A percentile compares a stretch with the other conserved stretches of the same genome.
These are phyloP conservation scores for Battus philenor DNA, from an alignment of 1,140 invertebrate genomes.

Conservation along the genomic window DNA sequence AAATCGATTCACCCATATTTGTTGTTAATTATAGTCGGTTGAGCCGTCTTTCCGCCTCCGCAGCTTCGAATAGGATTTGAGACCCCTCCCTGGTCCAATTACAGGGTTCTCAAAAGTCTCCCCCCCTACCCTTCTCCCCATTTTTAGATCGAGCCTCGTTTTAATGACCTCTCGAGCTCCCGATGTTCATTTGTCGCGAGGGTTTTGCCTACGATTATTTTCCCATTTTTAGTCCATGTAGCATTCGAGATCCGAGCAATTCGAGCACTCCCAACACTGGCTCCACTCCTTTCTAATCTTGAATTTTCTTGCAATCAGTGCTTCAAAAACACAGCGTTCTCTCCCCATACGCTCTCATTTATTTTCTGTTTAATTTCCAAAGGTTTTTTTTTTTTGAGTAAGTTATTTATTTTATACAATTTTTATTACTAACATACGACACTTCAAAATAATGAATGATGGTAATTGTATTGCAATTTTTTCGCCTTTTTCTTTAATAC, in stretches of 20 bases:
- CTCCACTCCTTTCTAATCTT: too few species aligned
- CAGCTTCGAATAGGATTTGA: constrained; percentile 70
- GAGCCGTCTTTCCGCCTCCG: constrained; percentile 67
- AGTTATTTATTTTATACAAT: too few species aligned
- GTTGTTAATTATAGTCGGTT: constrained; percentile 73
- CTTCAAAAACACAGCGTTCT: too few species aligned
- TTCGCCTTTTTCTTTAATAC: too few species aligned
- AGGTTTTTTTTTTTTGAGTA: too few species aligned
- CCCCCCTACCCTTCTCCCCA: constrained; percentile 43
- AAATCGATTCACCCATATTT: constrained; percentile 72
- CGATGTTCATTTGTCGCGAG: constrained; percentile 74
- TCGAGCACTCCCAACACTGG: too few species aligned
- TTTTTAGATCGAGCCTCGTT: constrained; percentile 71
- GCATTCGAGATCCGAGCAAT: constrained; percentile 31
- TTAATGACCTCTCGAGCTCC: constrained; percentile 72
- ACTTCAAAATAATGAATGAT: too few species aligned
- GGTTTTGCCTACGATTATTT: constrained; percentile 70
- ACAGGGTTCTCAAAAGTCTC: constrained; percentile 62
- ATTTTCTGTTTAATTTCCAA: too few species aligned
- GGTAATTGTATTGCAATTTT: too few species aligned
- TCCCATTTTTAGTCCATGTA: constrained; percentile 52
- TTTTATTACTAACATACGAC: too few species aligned
- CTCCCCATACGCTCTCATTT: too few species aligned
- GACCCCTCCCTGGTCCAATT: constrained; percentile 73
- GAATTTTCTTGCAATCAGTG: too few species aligned